These are phyloP conservation scores for Orius insidiosus DNA, from an alignment of 1,140 invertebrate genomes.

Conservation along the genomic window DNA sequence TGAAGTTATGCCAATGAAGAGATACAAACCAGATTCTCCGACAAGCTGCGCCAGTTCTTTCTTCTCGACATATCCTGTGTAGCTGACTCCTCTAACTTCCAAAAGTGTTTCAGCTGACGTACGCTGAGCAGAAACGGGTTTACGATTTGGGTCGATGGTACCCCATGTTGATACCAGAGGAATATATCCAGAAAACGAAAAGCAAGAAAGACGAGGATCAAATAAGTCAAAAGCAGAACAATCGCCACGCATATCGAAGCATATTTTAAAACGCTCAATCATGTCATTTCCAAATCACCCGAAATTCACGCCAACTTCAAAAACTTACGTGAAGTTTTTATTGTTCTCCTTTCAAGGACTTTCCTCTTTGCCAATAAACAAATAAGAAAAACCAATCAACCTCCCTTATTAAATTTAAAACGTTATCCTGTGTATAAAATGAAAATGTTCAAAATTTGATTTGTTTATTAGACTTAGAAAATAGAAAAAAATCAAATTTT, in stretches of 20 bases:
- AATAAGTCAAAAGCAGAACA: slow-evolving; percentile 20
- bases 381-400: too few relatives aligned
- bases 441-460: too few relatives aligned
- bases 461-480: too few relatives aligned
- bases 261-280: slow-evolving; percentile 1
- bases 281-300: too few relatives aligned
- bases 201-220: slow-evolving; percentile 20
- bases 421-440: too few relatives aligned
- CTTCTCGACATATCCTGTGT: slow-evolving; percentile 32
- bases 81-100: slow-evolving; percentile 32
- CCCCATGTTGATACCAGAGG: slow-evolving; percentile 21
- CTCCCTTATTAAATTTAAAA: too few relatives aligned
- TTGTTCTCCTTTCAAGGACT: too few relatives aligned
- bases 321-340: too few relatives aligned
- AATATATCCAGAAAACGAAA: slow-evolving; percentile 21
- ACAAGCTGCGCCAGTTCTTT: slow-evolving; percentile 30
- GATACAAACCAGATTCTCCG: slow-evolving; percentile 27
- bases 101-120: slow-evolving; percentile 31
- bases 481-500: too few relatives aligned
- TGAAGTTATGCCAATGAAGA: background rate
- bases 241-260: slow-evolving; percentile 14
- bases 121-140: slow-evolving; percentile 33
- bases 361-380: too few relatives aligned
- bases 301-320: too few relatives aligned
- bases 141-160: slow-evolving; percentile 22